Evolutionary conservation across 2,797 vertebrate species (phyloP), one percentile per base, ranked within the genome.

Genomic region (Dipus sagitta): DNA sequence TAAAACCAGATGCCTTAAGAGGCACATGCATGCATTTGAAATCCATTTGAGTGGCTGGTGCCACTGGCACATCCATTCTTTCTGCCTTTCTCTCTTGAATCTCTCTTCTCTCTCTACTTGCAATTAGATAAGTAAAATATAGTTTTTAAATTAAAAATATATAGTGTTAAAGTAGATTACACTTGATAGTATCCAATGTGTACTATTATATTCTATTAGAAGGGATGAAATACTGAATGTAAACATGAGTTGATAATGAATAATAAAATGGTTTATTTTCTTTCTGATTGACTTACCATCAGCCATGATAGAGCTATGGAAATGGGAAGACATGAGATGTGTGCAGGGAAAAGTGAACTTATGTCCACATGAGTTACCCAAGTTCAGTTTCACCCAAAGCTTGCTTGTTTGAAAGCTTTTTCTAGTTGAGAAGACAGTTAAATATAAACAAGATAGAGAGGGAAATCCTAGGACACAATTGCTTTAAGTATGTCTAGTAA

Each of bases 261-360:
- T 26, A 84, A 47, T 38, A 47, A 62, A 54, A 26, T 20, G 6
- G 67, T 75, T 84, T 77, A 30, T 92, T 93, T 93, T 58, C 18
- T 47, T 92, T 83, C 58, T 72, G 34, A 62, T 54, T 15, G 2
- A 75, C 58, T 79, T 42, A 90, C 11, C 68, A 2, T 12, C 3
- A 32, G 5, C 74, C 64, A 54, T 9, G 1, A 20, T 58, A 68
- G 52, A 78, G 9, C 38, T 34, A 38, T 4, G 17, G 21, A 18
- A 18, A 3, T 3, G 34, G 14, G 7, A 2, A 11, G 7, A 5
- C 2, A 2, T 42, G 42, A 47, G 23, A 12, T 20, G 3, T n/a
- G 3, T 1, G 32, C 23, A 42, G 28, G 9, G 26, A 85, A 93
- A 58, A 54, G 17, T 60, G 14, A 75, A 72, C 86, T 12, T 0